Conservation (phyloP, 2,113 vertebrate species). For the Vulpes vulpes region DNA sequence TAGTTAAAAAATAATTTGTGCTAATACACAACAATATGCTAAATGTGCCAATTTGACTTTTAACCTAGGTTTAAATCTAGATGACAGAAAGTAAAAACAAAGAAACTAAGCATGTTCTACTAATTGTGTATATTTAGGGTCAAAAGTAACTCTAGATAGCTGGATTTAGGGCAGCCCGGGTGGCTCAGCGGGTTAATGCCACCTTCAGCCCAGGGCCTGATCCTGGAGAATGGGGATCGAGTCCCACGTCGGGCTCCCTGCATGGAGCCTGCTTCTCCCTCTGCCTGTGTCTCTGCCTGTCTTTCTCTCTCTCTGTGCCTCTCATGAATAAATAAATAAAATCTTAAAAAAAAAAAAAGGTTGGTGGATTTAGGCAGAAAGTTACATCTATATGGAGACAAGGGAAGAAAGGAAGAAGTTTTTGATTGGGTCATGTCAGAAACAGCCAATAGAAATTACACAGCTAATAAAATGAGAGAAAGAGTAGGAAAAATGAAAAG, state of each 20-base stretch:
- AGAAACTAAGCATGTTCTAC: neutral
- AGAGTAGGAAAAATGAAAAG: neutral
- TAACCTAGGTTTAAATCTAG: neutral
- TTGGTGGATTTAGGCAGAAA: neutral
- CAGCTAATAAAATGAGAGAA: neutral
- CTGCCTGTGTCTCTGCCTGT: too few relatives aligned
- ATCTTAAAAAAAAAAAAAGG: too few relatives aligned
- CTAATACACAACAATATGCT: neutral
- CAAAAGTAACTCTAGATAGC: neutral
- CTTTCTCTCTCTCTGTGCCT: too few relatives aligned
- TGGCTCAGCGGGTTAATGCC: too few relatives aligned
- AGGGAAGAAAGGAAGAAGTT: rapidly evolving
- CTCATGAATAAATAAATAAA: too few relatives aligned
- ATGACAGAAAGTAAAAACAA: neutral
- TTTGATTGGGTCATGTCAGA: neutral
- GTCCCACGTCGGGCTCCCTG: too few relatives aligned
- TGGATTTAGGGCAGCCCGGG: too few relatives aligned
- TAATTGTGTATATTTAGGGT: neutral
- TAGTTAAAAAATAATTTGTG: neutral
- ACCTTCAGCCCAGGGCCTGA: too few relatives aligned
- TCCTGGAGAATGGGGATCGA: too few relatives aligned
- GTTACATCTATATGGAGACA: neutral
- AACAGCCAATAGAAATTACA: neutral
- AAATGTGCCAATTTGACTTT: neutral
- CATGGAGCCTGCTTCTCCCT: too few relatives aligned